A percentile compares a stretch with the other conserved stretches of the same genome.
These are phyloP conservation scores for Callopanchax toddi DNA, from an alignment of 2,113 vertebrate genomes.

Conservation along the genomic window DNA sequence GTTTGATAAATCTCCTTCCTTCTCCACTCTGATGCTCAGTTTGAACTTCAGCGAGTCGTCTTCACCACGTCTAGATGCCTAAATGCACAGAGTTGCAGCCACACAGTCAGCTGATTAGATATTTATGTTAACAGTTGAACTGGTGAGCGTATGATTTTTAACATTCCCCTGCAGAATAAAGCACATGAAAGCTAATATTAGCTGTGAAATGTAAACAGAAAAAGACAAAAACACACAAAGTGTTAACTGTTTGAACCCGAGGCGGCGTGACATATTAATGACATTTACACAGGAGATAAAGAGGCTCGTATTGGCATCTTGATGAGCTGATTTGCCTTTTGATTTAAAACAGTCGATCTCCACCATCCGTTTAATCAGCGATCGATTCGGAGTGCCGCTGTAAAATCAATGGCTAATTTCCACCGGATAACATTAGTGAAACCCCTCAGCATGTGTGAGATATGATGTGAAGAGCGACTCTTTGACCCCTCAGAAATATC, in stretches of 20 bases:
- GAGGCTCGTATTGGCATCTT: constrained; percentile 47
- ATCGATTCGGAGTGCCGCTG: constrained; percentile 54
- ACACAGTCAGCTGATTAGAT: too few species aligned
- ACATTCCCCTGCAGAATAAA: too few species aligned
- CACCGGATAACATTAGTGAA: constrained; percentile 67
- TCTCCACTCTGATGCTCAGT: too few species aligned
- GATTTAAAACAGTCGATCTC: constrained; percentile 71
- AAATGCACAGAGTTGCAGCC: too few species aligned
- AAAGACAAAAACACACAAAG: too few species aligned
- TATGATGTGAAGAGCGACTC: constrained; percentile 27
- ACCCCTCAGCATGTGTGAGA: constrained; percentile 58
- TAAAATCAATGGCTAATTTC: constrained; percentile 77
- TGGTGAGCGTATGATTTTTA: too few species aligned
- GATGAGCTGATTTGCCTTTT: constrained; percentile 67
- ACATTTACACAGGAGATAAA: constrained; percentile 21
- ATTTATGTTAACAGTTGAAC: too few species aligned
- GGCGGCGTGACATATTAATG: background rate
- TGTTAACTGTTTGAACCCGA: background rate
- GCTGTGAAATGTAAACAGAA: too few species aligned
- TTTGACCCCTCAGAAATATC: constrained; percentile 43
- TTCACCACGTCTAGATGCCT: too few species aligned
- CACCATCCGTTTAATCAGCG: constrained; percentile 61
- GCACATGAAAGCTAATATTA: too few species aligned
- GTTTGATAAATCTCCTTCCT: too few species aligned
- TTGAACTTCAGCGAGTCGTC: too few species aligned